Base-by-base conservation (phyloP, 2,888 invertebrate species). In the Leptinotarsa juncta region DNA sequence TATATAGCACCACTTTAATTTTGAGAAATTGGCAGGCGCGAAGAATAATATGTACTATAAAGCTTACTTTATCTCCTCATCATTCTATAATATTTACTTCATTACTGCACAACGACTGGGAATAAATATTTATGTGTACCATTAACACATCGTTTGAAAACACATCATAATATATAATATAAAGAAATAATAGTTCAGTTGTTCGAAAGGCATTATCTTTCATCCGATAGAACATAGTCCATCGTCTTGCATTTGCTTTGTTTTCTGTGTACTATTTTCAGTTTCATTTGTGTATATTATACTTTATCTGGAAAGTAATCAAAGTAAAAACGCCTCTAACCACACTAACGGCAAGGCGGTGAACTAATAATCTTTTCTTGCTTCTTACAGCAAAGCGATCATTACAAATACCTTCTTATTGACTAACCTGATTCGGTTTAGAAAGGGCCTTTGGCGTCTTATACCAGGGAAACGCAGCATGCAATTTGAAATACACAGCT, bases 381-480 rank as follows among this genome's bases (percentile, higher is more conserved):
- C 69, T 57, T 57, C 69, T 57, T 57, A 78, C 82, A 80, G 81
- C 79, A 80, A 57, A 83, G 79, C 80, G 82, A 81, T 84, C 80
- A 82, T 85, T 85, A 84, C 84, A 77, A 84, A 84, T 82, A 83
- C 83, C 83, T 83, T 82, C 83, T 84, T 84, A 84, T 84, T 83
- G 84, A 83, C 84, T 84, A 85, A 84, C 84, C 84, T 82, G 82
- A 81, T 85, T 85, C 71, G 72, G 73, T 65, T 84, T 81, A 80
- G 57, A 82, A 74, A 70, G 77, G 80, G 82, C 82, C 81, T 74
- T 77, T 78, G 81, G 80, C 78, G 51, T 55, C 70, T 49, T 66
- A 66, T 55, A 71, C 65, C 71, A 78, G 76, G 79, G 79, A 82
- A 83, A 80, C 77, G 55, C 73, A 77, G 71, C 77, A 74, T 78